Base-by-base conservation (phyloP, 2,113 vertebrate genomes). In the Ellobius talpinus region DNA sequence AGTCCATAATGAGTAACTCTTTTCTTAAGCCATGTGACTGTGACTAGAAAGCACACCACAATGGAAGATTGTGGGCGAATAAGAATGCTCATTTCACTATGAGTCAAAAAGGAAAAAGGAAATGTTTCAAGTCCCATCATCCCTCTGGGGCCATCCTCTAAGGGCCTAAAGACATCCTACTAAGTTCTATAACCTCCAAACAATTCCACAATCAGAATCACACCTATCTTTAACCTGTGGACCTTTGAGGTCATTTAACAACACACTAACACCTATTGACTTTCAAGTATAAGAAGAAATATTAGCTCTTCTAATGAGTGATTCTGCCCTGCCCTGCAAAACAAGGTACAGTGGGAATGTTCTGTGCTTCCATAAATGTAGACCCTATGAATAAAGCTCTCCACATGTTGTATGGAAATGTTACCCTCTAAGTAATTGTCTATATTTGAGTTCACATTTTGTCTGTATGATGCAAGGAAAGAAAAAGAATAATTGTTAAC, bases 121-220 rank as follows among this genome's bases (percentile, higher is more conserved):
- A 65, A 17, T 5, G 17, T 63, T 66, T 72, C 1, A 36, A 4
- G 29, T 2, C n/a, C n/a, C 7, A 16, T 11, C 33, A 1, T 70
- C 13, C 39, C n/a, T 17, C 7, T 31, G 8, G 19, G 1, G 12
- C 6, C 19, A 72, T 58, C 3, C 0, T 21, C 29, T 7, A 36
- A 3, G 23, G 19, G 3, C 39, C 29, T 58, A 45, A 58, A 10
- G 10, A 33, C 7, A 33, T 72, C 76, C 16, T 45, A 91, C 47
- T 45, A 58, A 47, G 21, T 11, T n/a, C 9, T 19, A 4, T 24
- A 12, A 14, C 19, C 8, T 39, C 5, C 16, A 33, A 39, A 39
- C 12, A 29, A 1, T 33, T 31, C 8, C 8, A 29, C 12, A 63
- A n/a, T 70, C 26, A 36, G 9, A n/a, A n/a, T 26, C 23, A 55